phyloP scores from a whole-genome alignment of 2,888 invertebrate species.

The Octonoba sinensis region DNA sequence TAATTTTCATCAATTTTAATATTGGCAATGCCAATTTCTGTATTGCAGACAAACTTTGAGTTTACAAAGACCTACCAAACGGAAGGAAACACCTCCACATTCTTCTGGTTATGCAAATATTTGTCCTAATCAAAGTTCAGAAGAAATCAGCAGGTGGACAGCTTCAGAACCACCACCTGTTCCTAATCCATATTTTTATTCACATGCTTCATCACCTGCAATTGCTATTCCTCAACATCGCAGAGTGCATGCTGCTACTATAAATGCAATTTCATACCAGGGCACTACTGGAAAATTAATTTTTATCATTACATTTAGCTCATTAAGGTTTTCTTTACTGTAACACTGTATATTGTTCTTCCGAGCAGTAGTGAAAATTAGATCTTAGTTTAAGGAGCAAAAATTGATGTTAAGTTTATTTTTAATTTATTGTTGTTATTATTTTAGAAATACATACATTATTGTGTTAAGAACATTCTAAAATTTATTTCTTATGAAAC shows the following conservation, averaged over 20 bases:
- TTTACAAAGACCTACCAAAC: conserved; percentile 56
- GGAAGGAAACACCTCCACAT: conserved; percentile 56
- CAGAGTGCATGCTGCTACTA: conserved; percentile 6
- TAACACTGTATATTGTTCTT: no score
- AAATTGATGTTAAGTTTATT: no score
- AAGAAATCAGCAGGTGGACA: conserved; percentile 52
- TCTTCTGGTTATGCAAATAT: background rate
- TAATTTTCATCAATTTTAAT: no score
- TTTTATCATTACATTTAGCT: no score
- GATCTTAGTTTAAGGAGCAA: no score
- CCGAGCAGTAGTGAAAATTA: no score
- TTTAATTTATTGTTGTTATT: no score
- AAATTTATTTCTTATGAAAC: no score
- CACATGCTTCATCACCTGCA: conserved; percentile 65
- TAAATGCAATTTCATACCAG: conserved; percentile 38
- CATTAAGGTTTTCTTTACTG: no score
- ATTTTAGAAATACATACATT: no score
- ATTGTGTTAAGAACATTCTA: no score
- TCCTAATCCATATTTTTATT: conserved; percentile 20
- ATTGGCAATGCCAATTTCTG: background rate
- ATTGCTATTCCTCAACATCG: conserved; percentile 59
- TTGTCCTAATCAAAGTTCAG: conserved; percentile 39
- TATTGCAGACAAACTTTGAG: conserved; percentile 64
- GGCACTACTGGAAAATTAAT: conserved; percentile 28
- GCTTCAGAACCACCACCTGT: conserved; percentile 45